Evolutionary conservation across 2,888 invertebrate genomes (phyloP).

Genomic region (Tineola bisselliella): DNA sequence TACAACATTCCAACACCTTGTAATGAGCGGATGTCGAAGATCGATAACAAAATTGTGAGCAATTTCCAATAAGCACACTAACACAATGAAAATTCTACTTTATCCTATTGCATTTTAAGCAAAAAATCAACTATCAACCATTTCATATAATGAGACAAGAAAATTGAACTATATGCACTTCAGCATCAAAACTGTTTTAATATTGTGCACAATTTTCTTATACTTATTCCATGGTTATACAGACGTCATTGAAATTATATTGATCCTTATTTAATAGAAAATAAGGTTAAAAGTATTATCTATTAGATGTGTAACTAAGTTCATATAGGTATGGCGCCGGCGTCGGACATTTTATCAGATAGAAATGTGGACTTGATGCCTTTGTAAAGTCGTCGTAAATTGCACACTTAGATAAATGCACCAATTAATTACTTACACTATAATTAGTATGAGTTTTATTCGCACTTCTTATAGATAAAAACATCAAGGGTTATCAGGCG

Average conservation of each 20-base stretch:
- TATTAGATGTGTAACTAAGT: neutral
- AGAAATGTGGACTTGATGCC: slow-evolving; percentile 5
- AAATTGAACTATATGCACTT: slow-evolving; percentile 8
- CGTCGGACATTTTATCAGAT: slow-evolving; percentile 7
- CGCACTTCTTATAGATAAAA: neutral
- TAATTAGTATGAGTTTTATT: neutral
- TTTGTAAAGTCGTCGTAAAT: slow-evolving; percentile 2
- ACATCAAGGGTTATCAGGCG: too few relatives aligned
- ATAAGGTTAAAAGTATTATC: neutral
- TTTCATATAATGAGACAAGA: neutral
- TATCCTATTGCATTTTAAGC: neutral
- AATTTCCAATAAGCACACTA: slow-evolving; percentile 1
- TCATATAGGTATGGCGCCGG: neutral
- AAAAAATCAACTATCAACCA: neutral
- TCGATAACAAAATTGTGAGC: slow-evolving; percentile 55
- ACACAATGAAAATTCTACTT: neutral
- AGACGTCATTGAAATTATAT: neutral
- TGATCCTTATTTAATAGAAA: neutral
- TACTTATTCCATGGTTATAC: neutral
- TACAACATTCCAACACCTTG: slow-evolving; percentile 59
- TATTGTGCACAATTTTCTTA: slow-evolving; percentile 5
- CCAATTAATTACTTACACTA: slow-evolving; percentile 2
- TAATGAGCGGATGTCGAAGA: slow-evolving; percentile 62
- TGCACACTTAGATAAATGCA: slow-evolving; percentile 10
- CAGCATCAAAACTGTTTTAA: slow-evolving; percentile 1